Evolutionary conservation across 2,113 vertebrate genomes (phyloP).

Genomic region (Riparia riparia): DNA sequence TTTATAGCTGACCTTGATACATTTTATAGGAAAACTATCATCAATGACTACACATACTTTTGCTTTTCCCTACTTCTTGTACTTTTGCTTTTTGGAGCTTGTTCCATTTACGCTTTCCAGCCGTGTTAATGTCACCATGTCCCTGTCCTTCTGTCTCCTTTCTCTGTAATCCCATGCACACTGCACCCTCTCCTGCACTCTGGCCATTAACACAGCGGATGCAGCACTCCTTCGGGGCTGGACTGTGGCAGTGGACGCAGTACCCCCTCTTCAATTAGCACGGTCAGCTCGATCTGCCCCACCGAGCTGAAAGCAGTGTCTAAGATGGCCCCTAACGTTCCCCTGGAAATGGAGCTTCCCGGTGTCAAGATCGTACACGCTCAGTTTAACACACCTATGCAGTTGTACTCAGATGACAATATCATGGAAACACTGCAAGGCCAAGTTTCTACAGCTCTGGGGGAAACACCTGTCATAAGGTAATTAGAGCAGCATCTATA

Average conservation of each 20-base stretch:
- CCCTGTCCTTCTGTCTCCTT: conserved; percentile 51
- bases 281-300: conserved; percentile 80
- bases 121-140: conserved; percentile 51
- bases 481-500: conserved; percentile 61
- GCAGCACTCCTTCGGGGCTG: conserved; percentile 80
- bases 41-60: neutral
- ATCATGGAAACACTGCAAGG: conserved; percentile 85
- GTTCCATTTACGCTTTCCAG: neutral
- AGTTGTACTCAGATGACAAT: conserved; percentile 86
- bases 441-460: conserved; percentile 84
- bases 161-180: neutral
- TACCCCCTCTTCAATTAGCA: conserved; percentile 80
- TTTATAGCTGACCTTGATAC: neutral
- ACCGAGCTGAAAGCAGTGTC: conserved; percentile 81
- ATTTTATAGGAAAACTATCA: neutral
- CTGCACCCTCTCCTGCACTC: neutral
- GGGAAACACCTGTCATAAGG: conserved; percentile 77
- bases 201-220: conserved; percentile 73
- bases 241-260: conserved; percentile 81
- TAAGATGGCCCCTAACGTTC: conserved; percentile 83
- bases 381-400: conserved; percentile 86
- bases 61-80: neutral
- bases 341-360: conserved; percentile 84
- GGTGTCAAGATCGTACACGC: conserved; percentile 85
- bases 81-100: neutral